Base-by-base conservation (phyloP, 2,888 invertebrate genomes). In the Ernsta delagoae region DNA sequence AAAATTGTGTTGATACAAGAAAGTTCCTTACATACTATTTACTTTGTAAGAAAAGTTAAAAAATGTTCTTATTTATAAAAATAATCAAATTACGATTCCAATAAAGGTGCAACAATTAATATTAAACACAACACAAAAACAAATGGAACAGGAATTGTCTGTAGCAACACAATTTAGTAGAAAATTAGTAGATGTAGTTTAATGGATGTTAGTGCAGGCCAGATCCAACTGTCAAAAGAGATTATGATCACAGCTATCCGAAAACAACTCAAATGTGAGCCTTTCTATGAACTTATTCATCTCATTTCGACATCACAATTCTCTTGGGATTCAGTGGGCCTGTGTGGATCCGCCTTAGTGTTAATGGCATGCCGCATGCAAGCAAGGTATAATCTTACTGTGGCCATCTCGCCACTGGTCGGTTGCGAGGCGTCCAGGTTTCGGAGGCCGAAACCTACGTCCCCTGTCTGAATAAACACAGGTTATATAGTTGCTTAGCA, bases 361-460 rank as follows among this genome's bases (percentile, higher is more conserved):
- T 56, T 68, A 62, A 24, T 68, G 34, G 6, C 34, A 57, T 59
- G 56, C 56, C 76, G 83, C 87, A 87, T 90, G 89, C 89, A 84
- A 81, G 80, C 78, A 78, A 75, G 78, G 80, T 84, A 50, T 80
- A 82, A 79, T 84, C 92, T 92, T 93, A 92, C 92, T 87, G 88
- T 77, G 79, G 85, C 87, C 80, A 89, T 83, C 84, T 92, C 92
- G 82, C 85, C 84, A 88, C 83, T 85, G 83, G 85, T 82, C 78
- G 86, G 80, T 84, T 88, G 89, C 78, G 87, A 80, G 68, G 87
- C 75, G 79, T 92, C 92, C 90, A 92, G 78, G 84, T 89, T 90
- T 83, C 86, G 86, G 60, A 92, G 90, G 78, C 89, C 90, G 84
- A 89, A 87, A 82, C 86, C 88, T 84, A 89, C 83, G 78, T 92